Base-by-base conservation (phyloP, 2,888 invertebrate species). In the Sphecodes monilicornis region DNA sequence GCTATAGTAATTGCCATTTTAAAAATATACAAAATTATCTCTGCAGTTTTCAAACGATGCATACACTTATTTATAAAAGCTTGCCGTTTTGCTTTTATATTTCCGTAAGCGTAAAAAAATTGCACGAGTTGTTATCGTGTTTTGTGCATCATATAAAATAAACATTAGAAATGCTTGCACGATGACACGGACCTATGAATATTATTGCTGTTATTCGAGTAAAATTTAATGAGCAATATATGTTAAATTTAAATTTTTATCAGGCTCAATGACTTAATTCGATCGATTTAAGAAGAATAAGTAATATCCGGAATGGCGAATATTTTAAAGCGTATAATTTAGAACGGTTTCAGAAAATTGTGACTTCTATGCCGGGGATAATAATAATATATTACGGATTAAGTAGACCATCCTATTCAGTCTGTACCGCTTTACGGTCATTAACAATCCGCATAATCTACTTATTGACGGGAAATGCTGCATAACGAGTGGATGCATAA, bases 391-490 rank as follows among this genome's bases (percentile, higher is more conserved):
- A 86, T 85, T 85, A 78, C 78, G 85, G 86, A 86, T 87, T 85
- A 89, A 89, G 84, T 86, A 86, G 85, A 87, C 86, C 86, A 85
- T 88, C 75, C 80, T 75, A 80, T 71, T 78, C 78, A 82, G 66
- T 79, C 75, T 81, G 80, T 78, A 81, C 57, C 84, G 84, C 79
- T 87, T 85, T 80, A 85, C 82, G 85, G 83, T 86, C 85, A 85
- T 87, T 86, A 89, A 85, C 86, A 84, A 86, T 80, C 80, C 84
- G 87, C 82, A 86, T 89, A 89, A 87, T 89, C 89, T 87, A 89
- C 86, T 87, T 87, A 89, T 79, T 77, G 81, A 81, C 71, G 85
- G 86, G 84, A 88, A 88, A 88, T 88, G 79, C 86, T 82, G 82
- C 86, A 81, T 87, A 88, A 85, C 85, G 86, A 84, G 86, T 84